Evolutionary conservation across 1,140 invertebrate species (phyloP).

Genomic region (Cydia splendana): DNA sequence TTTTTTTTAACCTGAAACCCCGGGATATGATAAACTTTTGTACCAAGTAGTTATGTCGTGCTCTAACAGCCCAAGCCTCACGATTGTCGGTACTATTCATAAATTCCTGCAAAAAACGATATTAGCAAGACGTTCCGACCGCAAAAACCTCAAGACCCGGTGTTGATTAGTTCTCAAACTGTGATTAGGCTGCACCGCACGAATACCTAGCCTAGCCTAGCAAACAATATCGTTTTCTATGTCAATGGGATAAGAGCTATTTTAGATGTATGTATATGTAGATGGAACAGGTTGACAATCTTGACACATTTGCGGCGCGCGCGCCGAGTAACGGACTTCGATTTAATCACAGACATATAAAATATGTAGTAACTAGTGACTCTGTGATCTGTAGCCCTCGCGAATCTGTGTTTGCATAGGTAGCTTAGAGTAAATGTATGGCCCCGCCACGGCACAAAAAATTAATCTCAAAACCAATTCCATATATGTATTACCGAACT

Average conservation of each 20-base stretch:
- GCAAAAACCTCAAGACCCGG: slow-evolving; percentile 6
- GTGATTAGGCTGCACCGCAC: background rate
- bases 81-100: background rate
- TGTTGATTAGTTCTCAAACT: background rate
- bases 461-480: too few relatives aligned
- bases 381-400: too few relatives aligned
- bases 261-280: background rate
- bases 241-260: background rate
- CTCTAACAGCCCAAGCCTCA: background rate
- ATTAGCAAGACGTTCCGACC: background rate
- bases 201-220: background rate
- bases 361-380: too few relatives aligned
- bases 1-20: too few relatives aligned
- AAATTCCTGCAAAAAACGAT: background rate
- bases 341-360: background rate
- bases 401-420: too few relatives aligned
- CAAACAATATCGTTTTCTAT: background rate
- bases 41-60: too few relatives aligned
- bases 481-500: too few relatives aligned
- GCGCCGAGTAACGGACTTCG: background rate
- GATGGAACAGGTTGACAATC: background rate
- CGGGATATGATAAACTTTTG: too few relatives aligned
- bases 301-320: slow-evolving; percentile 6
- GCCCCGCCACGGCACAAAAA: too few relatives aligned
- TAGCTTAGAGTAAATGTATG: too few relatives aligned